phyloP scores from a whole-genome alignment of 2,888 invertebrate genomes.

The Scaptomyza parva region DNA sequence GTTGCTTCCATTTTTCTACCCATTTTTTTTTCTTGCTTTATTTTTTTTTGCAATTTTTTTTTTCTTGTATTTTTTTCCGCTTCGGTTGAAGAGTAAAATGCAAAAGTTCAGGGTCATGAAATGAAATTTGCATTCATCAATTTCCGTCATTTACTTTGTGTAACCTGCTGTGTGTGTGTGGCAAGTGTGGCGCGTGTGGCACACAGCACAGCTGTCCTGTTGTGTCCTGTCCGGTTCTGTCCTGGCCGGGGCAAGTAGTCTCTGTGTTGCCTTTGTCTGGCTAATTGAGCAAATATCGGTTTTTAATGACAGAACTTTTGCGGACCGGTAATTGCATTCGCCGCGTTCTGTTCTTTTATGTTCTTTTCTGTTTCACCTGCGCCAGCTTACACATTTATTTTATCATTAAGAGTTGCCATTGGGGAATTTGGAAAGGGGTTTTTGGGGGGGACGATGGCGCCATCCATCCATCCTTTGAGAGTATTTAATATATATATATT shows the following conservation, averaged over 20 bases:
- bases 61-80: no score
- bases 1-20: slow-evolving; percentile 29
- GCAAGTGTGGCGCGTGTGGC: no score
- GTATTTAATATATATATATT: slow-evolving; percentile 39
- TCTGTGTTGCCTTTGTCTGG: slow-evolving; percentile 17
- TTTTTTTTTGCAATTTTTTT: no score
- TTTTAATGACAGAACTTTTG: slow-evolving; percentile 31
- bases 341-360: no score
- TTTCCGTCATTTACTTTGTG: slow-evolving; percentile 18
- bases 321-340: slow-evolving; percentile 31
- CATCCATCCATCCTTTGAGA: background rate
- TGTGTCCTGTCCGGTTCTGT: no score
- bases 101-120: slow-evolving; percentile 69
- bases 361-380: no score
- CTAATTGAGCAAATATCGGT: slow-evolving; percentile 50
- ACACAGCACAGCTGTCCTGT: no score
- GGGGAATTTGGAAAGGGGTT: no score
- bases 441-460: no score
- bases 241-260: no score
- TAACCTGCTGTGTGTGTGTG: slow-evolving; percentile 3
- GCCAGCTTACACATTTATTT: slow-evolving; percentile 2
- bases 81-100: slow-evolving; percentile 46
- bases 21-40: no score
- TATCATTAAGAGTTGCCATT: no score
- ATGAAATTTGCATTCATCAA: slow-evolving; percentile 56